Percentiles rank a stretch among this genome's conserved stretches.
These are phyloP conservation scores for Hydrolagus colliei DNA, from an alignment of 2,797 vertebrate genomes.

Conservation along the genomic window DNA sequence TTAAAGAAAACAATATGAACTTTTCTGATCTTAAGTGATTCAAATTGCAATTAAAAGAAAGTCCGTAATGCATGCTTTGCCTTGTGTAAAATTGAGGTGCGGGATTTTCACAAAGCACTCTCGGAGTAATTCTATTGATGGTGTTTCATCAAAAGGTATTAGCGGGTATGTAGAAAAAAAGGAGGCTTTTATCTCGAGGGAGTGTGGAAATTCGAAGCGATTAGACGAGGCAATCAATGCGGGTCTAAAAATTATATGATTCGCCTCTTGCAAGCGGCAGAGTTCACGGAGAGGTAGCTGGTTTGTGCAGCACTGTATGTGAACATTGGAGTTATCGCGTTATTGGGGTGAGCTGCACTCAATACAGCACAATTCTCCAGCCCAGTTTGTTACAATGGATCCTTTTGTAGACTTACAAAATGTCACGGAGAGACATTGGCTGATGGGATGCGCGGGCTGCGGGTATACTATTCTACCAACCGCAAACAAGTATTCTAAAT, in stretches of 20 bases:
- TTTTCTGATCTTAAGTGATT: slow-evolving; percentile 29
- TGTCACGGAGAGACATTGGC: slow-evolving; percentile 26
- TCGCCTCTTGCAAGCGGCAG: slow-evolving; percentile 23
- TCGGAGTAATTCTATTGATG: slow-evolving; percentile 26
- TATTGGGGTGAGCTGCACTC: slow-evolving; percentile 23
- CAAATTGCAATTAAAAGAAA: slow-evolving; percentile 17
- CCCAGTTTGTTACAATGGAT: slow-evolving; percentile 28
- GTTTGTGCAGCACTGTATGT: slow-evolving; percentile 1
- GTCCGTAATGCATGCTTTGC: slow-evolving; percentile 19
- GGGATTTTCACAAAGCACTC: slow-evolving; percentile 17
- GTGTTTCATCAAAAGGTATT: slow-evolving; percentile 24
- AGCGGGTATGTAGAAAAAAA: background rate
- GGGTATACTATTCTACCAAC: background rate
- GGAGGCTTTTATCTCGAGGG: slow-evolving; percentile 18
- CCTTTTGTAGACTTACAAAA: slow-evolving; percentile 25
- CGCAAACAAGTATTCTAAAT: slow-evolving; percentile 13
- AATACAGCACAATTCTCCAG: slow-evolving; percentile 30
- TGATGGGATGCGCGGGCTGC: background rate
- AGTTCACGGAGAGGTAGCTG: slow-evolving; percentile 19
- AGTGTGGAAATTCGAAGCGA: slow-evolving; percentile 28
- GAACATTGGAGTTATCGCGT: slow-evolving; percentile 30
- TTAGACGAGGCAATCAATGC: slow-evolving; percentile 24
- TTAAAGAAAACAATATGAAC: slow-evolving; percentile 31
- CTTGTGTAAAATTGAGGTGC: slow-evolving; percentile 17
- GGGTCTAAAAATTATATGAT: slow-evolving; percentile 20